Evolutionary conservation across 2,797 vertebrate species (phyloP), one percentile per base, ranked within the genome.

Genomic region (Xenentodon cancila): DNA sequence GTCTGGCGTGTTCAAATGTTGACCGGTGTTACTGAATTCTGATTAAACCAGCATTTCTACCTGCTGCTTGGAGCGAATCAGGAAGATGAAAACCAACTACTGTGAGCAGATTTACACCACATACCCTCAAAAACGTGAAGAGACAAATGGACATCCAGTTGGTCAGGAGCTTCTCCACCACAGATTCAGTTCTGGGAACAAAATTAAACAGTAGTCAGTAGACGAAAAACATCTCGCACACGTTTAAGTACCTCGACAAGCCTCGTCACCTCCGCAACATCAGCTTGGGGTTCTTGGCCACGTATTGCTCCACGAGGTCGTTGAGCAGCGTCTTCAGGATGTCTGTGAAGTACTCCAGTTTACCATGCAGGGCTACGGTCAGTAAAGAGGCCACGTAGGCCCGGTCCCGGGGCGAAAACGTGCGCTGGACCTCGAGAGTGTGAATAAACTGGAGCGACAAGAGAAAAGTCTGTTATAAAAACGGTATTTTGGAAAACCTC

Each of bases 141-240:
- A 99, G 94, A 78, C 97, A 99, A 84, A 99, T 97, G 62, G 97
- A 98, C 96, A 99, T 99, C 97, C 97, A 99, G 90, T 99, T 99
- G 20, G 97, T 98, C 81, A 99, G 86, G 68, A 99, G 92, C 88
- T 99, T 99, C 87, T 99, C 97, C 25, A 98, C 97, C 80, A 99
- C 97, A 0, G 96, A 97, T 83, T 98, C 97, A 3, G 97, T 99
- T 89, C 97, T 99, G 85, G 59, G 51, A 78, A 7, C 4, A 34
- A 45, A 51, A 89, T 56, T 55, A 74, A 15, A 51, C 7, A 68
- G 27, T 2, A 25, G 15, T 22, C 12, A 12, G 13, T 7, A 9
- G 19, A 20, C 50, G 18, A 51, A 32, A 40, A 40, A 16, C 4
- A 3, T 3, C 7, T 3, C 0, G 25, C 1, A 3, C 0, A 13